Base-by-base conservation (phyloP, 2,113 vertebrate species). In the Hirundichthys speculiger region DNA sequence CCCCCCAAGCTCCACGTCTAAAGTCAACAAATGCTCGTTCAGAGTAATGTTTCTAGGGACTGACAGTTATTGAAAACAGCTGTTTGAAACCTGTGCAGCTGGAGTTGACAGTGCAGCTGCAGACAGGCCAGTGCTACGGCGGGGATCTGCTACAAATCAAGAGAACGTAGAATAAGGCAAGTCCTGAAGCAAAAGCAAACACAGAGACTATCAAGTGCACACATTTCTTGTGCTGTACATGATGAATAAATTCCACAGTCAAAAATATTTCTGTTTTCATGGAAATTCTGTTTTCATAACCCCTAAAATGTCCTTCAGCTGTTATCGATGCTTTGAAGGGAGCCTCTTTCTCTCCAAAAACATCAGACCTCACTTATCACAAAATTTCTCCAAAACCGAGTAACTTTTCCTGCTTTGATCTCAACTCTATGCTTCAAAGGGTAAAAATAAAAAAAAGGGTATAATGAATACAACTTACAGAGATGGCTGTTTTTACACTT, bases 11-110 rank as follows among this genome's bases (percentile, higher is more conserved):
- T 75, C 79, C 73, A 86, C 82, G 76, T 84, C 80, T 83, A 75
- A 88, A 88, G 82, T 88, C 83, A 90, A 89, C 84, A 91, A 82
- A 83, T 80, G 80, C 72, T 79, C 75, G 77, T 80, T 86, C 39
- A 8, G 73, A 69, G 79, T 83, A 83, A 86, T 87, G 78, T 82
- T 87, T 80, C 74, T 60, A 47, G 21, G 68, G 77, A 70, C 25
- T 61, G 79, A 87, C 72, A 59, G 68, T 86, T 89, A 89, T 80
- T 86, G 86, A 81, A 88, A 83, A 77, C 86, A 83, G 87, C 89
- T 90, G 84, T 83, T 84, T 67, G 42, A 74, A 71, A 59, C 49
- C 67, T 77, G 61, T 64, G 71, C 82, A 87, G 79, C 82, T 88
- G 87, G 77, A 85, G 57, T 58, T 52, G 67, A 62, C 52, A 66